phyloP scores from a whole-genome alignment of 64 coral and sea anemone genomes.

The Exaiptasia diaphana region DNA sequence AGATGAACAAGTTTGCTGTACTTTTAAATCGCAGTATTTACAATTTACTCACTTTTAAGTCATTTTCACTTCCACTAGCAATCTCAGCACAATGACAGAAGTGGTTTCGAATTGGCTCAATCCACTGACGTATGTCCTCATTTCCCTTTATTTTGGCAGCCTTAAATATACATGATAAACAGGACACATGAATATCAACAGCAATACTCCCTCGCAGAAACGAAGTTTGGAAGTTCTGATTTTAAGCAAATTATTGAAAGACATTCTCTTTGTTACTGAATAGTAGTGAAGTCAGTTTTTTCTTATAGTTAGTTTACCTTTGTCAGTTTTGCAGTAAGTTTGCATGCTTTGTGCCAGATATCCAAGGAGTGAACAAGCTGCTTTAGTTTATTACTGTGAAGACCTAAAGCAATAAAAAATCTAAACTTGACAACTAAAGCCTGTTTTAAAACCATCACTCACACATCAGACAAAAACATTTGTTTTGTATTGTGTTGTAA shows the following conservation, averaged over 20 bases:
- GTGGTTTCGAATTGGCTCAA: conserved; percentile 60
- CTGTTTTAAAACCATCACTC: too few relatives aligned
- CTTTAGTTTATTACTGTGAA: conserved; percentile 12
- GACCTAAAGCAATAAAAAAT: neutral
- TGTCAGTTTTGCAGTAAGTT: conserved; percentile 42
- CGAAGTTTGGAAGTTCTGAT: too few relatives aligned
- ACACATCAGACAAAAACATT: too few relatives aligned
- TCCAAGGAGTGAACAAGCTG: conserved; percentile 49
- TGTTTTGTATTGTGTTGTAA: too few relatives aligned
- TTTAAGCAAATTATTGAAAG: too few relatives aligned
- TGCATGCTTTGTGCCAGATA: conserved; percentile 55
- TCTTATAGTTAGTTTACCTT: conserved; percentile 31
- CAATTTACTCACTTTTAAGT: conserved; percentile 7
- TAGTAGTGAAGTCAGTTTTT: too few relatives aligned
- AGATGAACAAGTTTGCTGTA: neutral
- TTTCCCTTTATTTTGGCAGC: conserved; percentile 5
- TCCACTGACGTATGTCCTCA: conserved; percentile 52
- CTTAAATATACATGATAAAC: neutral
- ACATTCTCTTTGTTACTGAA: too few relatives aligned
- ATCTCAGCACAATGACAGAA: conserved; percentile 59
- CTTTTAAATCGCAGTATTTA: neutral
- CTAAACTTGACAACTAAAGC: too few relatives aligned
- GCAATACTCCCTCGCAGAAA: too few relatives aligned
- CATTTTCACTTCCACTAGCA: conserved; percentile 27
- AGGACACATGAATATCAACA: too few relatives aligned